phyloP scores from a whole-genome alignment of 2,113 vertebrate species.

The Zosterops hypoxanthus region DNA sequence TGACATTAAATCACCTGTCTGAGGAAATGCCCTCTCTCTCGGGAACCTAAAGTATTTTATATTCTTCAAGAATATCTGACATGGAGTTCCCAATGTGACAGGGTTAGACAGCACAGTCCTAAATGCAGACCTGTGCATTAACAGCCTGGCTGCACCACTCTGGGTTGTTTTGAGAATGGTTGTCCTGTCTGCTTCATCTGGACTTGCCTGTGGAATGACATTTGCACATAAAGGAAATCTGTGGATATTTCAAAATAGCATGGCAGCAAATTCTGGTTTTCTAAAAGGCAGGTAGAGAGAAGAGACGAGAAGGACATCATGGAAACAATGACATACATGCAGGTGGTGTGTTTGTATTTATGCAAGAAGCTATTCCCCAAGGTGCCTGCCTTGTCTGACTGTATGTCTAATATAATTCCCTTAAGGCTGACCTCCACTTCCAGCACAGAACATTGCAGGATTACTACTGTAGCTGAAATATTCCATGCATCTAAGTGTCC shows the following conservation, averaged over 20 bases:
- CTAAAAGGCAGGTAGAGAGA: not conserved
- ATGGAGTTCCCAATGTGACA: fast-evolving
- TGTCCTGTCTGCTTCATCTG: not conserved
- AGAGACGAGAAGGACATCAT: not conserved
- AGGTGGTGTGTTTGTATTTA: constrained; percentile 1
- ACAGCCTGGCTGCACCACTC: not conserved
- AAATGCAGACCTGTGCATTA: not conserved
- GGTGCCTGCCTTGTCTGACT: constrained; percentile 29
- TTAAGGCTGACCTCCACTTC: constrained; percentile 43
- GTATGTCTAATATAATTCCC: constrained; percentile 34
- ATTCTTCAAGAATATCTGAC: not conserved
- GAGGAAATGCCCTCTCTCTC: not conserved
- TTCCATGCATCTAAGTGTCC: constrained; percentile 18
- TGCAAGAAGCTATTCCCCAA: not conserved
- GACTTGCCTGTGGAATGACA: not conserved
- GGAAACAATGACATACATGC: not conserved
- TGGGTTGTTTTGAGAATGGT: not conserved
- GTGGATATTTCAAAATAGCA: not conserved
- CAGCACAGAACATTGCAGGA: not conserved
- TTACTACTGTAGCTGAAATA: constrained; percentile 43
- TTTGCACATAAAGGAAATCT: not conserved
- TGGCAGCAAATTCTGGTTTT: not conserved
- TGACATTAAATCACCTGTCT: not conserved
- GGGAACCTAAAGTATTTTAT: not conserved
- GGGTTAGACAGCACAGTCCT: not conserved